Base-by-base conservation (phyloP, 2,113 vertebrate genomes). In the Todiramphus chloris region DNA sequence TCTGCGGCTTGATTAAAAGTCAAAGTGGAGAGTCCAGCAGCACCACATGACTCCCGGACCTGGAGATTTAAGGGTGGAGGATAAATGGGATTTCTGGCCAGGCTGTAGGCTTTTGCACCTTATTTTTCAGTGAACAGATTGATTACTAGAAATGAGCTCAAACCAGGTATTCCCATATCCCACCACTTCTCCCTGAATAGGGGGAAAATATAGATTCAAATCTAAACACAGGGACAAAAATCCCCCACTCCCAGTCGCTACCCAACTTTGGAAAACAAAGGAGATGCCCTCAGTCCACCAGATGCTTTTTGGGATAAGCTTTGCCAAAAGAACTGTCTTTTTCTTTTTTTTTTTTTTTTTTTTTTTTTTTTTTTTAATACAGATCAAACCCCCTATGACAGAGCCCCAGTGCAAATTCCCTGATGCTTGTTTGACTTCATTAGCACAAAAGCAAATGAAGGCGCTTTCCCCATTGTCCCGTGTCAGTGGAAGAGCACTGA, bases 401-500 rank as follows among this genome's bases (percentile, higher is more conserved):
- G 89, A 94, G 60, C 81, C 89, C 55, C 72, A 64, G 64, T 80
- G 79, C 92, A 93, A 96, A 95, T 93, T 92, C 83, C 92, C 83
- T 90, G 90, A 84, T 92, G 95, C 76, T 91, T 93, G 86, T 96
- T 96, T 94, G 88, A 96, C 96, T 92, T 89, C 73, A 87, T 96
- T 90, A 96, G 76, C 76, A 82, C 94, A 89, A 93, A 97, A 93
- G 90, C 96, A 96, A 96, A 96, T 93, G 95, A 89, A 97, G 90
- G 73, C 33, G 0, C 64, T 92, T 93, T 95, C 66, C 62, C 86
- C 74, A 90, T 96, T 96, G 96, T 96, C 77, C 90, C 1, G 8
- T 73, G 82, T 28, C 90, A 79, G 80, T 84, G 73, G 80, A 89
- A 96, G 66, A 92, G 87, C 66, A 16, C 86, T 62, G 86, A 96